These are phyloP conservation scores for Trachemys scripta DNA, from an alignment of 2,113 vertebrate species.

Conservation along the genomic window DNA sequence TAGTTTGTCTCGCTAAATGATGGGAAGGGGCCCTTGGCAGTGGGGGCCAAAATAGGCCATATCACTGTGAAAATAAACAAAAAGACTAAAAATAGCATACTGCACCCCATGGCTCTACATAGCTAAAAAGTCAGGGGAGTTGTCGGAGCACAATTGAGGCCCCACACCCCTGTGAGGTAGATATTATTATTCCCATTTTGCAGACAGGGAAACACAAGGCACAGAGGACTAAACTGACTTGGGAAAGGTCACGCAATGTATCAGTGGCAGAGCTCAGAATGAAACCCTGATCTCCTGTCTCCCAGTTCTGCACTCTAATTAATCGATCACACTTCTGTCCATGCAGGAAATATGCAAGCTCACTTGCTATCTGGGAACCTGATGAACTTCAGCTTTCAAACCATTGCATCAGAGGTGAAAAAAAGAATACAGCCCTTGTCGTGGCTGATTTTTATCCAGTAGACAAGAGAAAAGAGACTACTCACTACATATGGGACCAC, in stretches of 20 bases:
- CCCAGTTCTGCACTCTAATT: background rate
- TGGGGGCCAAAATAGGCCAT: no score
- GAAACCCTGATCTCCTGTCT: background rate
- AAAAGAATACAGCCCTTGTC: background rate
- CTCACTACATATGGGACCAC: background rate
- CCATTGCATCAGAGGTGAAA: background rate
- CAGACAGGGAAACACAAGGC: background rate
- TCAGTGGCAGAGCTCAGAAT: background rate
- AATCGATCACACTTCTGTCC: background rate
- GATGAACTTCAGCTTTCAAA: background rate
- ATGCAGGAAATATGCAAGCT: background rate
- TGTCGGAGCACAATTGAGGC: background rate
- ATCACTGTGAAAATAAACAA: background rate
- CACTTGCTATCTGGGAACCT: background rate
- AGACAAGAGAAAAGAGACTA: background rate
- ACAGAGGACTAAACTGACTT: background rate
- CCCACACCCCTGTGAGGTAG: background rate
- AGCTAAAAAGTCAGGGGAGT: background rate
- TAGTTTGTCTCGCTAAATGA: background rate
- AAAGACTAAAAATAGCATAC: background rate
- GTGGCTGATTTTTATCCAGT: background rate
- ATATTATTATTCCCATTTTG: background rate
- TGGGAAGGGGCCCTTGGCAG: background rate
- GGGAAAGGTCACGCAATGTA: rapidly evolving
- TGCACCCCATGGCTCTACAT: background rate